Base-by-base conservation (phyloP, 1,140 invertebrate species). In the Hestina assimilis region DNA sequence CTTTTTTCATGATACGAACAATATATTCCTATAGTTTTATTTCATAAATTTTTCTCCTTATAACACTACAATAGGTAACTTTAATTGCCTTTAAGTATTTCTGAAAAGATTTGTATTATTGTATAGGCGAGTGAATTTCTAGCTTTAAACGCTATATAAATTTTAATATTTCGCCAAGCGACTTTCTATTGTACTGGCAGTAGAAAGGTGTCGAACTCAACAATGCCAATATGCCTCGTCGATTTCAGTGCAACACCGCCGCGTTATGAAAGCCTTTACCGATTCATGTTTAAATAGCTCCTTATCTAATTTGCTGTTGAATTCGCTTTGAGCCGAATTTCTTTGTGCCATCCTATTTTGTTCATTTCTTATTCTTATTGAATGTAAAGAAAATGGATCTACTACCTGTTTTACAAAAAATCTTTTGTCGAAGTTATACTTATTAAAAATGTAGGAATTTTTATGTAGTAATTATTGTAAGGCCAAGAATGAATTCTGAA, bases 181-280 rank as follows among this genome's bases (percentile, higher is more conserved):
- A 45, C 24, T 23, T 23, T 28, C 55, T 46, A 58, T 58, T 57
- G 53, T 51, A 24, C 21, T 47, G 46, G 35, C 35, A 53, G 33
- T 15, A 42, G 53, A 53, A 47, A 61, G 48, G 43, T 61, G 58
- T 65, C 55, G 28, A 40, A 26, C 40, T 35, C 28, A 31, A 65
- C 58, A 65, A 65, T 60, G 41, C 48, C 40, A 19, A 24, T 38
- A 14, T 57, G 53, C 56, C 45, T 41, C 56, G 43, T 38, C 33
- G 47, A 63, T 63, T 59, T 63, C 58, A 50, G 26, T 45, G 42
- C 38, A 23, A 46, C 38, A 45, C 53, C 33, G 52, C 20, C 43
- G n/a, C 19, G n/a, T 38, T 19, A 59, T 63, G 41, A 60, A 56
- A 53, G 53, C 57, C 57, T 53, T 60, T 59, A 50, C 47, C 41